phyloP scores from a whole-genome alignment of 2,113 vertebrate genomes.

The Tetrao urogallus region DNA sequence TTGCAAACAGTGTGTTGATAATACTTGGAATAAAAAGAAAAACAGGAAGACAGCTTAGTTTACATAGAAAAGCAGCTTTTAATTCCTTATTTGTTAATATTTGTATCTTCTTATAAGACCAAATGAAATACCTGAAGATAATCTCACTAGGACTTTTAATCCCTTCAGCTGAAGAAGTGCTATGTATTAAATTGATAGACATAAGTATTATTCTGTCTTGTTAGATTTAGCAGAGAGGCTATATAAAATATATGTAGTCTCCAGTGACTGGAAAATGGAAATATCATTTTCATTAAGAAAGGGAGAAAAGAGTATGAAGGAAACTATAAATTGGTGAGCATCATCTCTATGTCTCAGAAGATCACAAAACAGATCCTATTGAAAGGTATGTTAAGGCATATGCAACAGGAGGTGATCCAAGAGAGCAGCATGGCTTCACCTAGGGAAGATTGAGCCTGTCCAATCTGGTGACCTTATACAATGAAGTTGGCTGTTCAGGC shows the following conservation, averaged over 20 bases:
- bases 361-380: background rate
- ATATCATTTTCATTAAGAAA: background rate
- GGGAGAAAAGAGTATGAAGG: background rate
- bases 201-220: background rate
- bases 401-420: background rate
- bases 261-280: background rate
- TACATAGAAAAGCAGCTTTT: background rate
- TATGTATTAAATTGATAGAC: background rate
- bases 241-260: background rate
- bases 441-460: background rate
- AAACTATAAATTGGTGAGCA: background rate
- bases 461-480: background rate
- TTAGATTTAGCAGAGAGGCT: background rate
- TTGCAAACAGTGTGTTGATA: background rate
- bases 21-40: background rate
- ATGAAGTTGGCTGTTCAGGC: background rate
- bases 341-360: background rate
- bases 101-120: background rate
- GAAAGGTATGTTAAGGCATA: background rate
- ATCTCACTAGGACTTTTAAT: background rate
- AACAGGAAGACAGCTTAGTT: background rate
- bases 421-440: background rate
- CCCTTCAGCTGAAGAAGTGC: background rate
- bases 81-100: background rate
- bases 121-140: background rate